Percentiles rank a stretch among this genome's conserved stretches.
Conservation (phyloP, 2,888 invertebrate genomes). For the Amphipoea lucens region DNA sequence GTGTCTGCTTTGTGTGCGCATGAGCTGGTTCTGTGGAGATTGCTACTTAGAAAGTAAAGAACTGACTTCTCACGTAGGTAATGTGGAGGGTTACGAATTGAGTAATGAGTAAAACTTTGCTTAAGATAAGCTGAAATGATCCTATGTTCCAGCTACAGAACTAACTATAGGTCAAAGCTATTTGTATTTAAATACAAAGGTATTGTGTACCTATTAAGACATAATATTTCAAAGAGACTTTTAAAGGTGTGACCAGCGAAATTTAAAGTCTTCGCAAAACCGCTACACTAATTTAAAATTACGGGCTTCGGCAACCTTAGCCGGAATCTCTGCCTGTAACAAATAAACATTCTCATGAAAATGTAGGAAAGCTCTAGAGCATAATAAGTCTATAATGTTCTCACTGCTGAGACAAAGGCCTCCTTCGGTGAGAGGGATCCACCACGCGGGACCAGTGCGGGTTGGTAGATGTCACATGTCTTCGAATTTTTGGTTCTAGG, state of each 20-base stretch:
- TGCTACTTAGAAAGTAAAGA: slow-evolving; percentile 13
- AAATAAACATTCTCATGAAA: not conserved
- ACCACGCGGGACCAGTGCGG: not conserved
- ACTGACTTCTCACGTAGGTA: not conserved
- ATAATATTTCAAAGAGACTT: not conserved
- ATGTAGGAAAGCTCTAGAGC: not conserved
- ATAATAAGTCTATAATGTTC: not conserved
- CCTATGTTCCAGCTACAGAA: not conserved
- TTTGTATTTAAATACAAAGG: not conserved
- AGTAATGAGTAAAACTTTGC: not conserved
- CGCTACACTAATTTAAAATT: not conserved
- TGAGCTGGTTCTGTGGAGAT: not conserved
- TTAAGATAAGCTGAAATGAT: not conserved
- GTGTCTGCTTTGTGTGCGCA: slow-evolving; percentile 45
- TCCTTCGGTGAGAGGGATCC: not conserved
- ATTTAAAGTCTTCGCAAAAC: not conserved
- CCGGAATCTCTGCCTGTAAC: not conserved
- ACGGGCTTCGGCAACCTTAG: not conserved
- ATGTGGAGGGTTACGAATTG: slow-evolving; percentile 17
- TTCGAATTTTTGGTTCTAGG: not conserved
- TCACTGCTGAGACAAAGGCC: too few relatives aligned
- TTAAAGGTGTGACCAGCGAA: too few relatives aligned
- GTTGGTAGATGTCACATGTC: not conserved
- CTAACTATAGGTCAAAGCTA: not conserved
- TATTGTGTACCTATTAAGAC: not conserved